Evolutionary conservation across 2,888 invertebrate genomes (phyloP), one percentile per base, ranked within the genome.

Genomic region (Zygogramma bicolorata): DNA sequence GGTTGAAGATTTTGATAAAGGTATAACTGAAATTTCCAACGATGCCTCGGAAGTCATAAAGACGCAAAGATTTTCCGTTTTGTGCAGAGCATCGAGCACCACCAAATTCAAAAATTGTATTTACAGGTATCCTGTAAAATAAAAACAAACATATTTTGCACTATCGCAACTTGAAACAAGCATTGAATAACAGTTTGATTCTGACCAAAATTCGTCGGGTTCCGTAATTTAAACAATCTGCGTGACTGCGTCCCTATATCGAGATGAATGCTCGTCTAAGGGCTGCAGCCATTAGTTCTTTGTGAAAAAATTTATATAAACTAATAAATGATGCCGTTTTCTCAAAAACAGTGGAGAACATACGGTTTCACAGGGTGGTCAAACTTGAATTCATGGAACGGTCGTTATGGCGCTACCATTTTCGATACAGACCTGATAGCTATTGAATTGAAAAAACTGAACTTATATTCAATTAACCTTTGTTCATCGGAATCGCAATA

Each of bases 251-350:
- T n/a, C n/a, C n/a, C n/a, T n/a, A n/a, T n/a, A n/a, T n/a, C n/a
- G n/a, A n/a, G n/a, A n/a, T n/a, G n/a, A n/a, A n/a, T n/a, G n/a
- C n/a, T n/a, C n/a, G n/a, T n/a, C n/a, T n/a, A n/a, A n/a, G n/a
- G n/a, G n/a, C n/a, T n/a, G n/a, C n/a, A n/a, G n/a, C n/a, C n/a
- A n/a, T n/a, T n/a, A n/a, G n/a, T n/a, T n/a, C n/a, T n/a, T n/a
- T n/a, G n/a, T n/a, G n/a, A n/a, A 73, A 70, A 57, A 65, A 75
- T 38, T 38, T 73, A 4, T 79, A 69, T 46, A 76, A 79, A 74
- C 20, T 72, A 10, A 40, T 69, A 0, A 77, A 75, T 49, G 60
- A 85, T 71, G 15, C 31, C 1, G 27, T 65, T n/a, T 58, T 46
- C n/a, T n/a, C n/a, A n/a, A n/a, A n/a, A 58, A 66, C 58, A 34